phyloP scores from a whole-genome alignment of 2,113 vertebrate species.

The Hemibagrus wyckioides region DNA sequence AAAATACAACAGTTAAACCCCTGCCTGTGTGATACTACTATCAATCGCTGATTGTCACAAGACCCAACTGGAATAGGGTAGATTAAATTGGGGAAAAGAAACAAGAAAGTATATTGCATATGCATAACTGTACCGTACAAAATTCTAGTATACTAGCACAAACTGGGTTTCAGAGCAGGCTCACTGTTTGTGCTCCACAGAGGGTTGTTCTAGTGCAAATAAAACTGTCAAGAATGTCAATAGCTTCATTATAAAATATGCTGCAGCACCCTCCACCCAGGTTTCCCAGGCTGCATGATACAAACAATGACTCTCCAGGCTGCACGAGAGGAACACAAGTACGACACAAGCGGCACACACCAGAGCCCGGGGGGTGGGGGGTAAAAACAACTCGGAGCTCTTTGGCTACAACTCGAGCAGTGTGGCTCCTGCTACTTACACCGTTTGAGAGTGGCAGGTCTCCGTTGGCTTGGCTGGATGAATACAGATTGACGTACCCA shows the following conservation, averaged over 20 bases:
- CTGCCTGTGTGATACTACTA: neutral
- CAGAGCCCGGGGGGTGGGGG: neutral
- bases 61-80: neutral
- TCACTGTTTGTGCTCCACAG: neutral
- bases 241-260: neutral
- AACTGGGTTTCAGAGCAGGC: neutral
- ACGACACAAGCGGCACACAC: neutral
- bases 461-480: conserved; percentile 80
- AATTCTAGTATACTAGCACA: neutral
- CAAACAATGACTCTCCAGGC: conserved; percentile 27
- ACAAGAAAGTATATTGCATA: neutral
- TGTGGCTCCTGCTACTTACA: conserved; percentile 74
- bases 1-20: neutral
- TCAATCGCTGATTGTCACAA: neutral
- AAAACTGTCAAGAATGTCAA: neutral
- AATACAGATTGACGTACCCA: conserved; percentile 83
- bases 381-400: neutral
- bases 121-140: neutral
- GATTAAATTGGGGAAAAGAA: neutral
- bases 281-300: conserved; percentile 24
- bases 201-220: neutral
- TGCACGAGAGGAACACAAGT: neutral
- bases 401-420: conserved; percentile 11
- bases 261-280: conserved; percentile 10
- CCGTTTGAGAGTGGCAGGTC: conserved; percentile 74